Evolutionary conservation across 1,140 invertebrate genomes (phyloP), one percentile per base, ranked within the genome.

Genomic region (Palaemon carinicauda): DNA sequence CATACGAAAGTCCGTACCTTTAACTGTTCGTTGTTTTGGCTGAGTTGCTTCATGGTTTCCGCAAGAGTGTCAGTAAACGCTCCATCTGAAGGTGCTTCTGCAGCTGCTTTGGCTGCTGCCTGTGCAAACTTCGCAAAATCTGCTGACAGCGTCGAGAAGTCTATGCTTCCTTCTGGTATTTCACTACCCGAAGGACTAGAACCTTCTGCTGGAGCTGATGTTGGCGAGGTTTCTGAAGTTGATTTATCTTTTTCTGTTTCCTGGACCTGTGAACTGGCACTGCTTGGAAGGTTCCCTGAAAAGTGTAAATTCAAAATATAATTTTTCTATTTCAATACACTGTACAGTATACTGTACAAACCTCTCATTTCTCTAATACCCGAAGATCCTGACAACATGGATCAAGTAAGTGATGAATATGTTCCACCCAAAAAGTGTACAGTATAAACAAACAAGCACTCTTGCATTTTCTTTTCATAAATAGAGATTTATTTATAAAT

Each of bases 51-150:
- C 73, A 88, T 52, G 7, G 87, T 88, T 29, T 88, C 87, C 7
- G 80, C 71, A 53, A 88, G 80, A 50, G 80, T 82, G 2, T 75
- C 54, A 33, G 79, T 82, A 17, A 88, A 88, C 51, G 82, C 87
- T 52, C 73, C 51, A 21, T 69, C 87, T 51, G 80, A 33, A 52
- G 56, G 56, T n/a, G 80, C 41, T 14, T 75, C 80, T 29, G 80
- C 29, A 12, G 79, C 71, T 33, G 87, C 50, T 52, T 77, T 77
- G 12, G 53, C 29, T 3, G 87, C 86, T 21, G 69, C 79, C 73
- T 87, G 71, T 56, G 86, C 87, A 79, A 88, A 88, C 74, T 82
- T 54, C 41, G 87, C 87, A 82, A 88, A 88, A 73, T 88, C 80
- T 9, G 87, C 74, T 9, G 87, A 78, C 73, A 88, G 65, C 17